Evolutionary conservation across 2,797 vertebrate genomes (phyloP).

Genomic region (Sciurus carolinensis): DNA sequence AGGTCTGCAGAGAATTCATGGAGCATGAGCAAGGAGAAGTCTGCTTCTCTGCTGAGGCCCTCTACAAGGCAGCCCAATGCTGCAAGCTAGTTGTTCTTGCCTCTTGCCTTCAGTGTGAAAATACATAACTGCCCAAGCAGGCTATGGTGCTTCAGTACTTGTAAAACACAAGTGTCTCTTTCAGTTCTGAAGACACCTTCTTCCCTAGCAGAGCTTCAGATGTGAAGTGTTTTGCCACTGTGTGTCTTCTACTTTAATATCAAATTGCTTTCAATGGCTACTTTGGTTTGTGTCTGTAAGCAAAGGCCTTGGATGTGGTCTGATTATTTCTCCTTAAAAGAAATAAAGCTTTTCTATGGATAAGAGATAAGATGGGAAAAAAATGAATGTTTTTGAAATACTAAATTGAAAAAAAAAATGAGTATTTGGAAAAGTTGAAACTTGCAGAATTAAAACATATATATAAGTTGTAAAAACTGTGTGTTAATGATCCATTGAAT

Average conservation of each 20-base stretch:
- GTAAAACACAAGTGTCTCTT: conserved; percentile 85
- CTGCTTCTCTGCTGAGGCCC: conserved; percentile 96
- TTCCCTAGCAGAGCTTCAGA: conserved; percentile 75
- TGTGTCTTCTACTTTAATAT: conserved; percentile 80
- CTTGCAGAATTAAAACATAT: too few species aligned
- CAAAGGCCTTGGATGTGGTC: conserved; percentile 87
- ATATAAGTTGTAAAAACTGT: too few species aligned
- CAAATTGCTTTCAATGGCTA: conserved; percentile 85
- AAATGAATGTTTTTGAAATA: too few species aligned
- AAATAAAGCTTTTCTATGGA: conserved; percentile 88
- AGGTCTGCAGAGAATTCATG: conserved; percentile 95
- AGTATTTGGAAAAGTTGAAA: too few species aligned
- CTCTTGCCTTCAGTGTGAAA: conserved; percentile 63
- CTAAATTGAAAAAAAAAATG: too few species aligned
- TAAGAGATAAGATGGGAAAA: background rate
- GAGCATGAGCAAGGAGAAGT: conserved; percentile 96
- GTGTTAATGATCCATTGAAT: too few species aligned
- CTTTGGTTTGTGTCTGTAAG: conserved; percentile 87
- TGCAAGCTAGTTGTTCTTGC: background rate
- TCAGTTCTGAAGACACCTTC: conserved; percentile 63
- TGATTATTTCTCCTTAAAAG: conserved; percentile 84
- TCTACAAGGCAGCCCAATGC: conserved; percentile 92
- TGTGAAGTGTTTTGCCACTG: conserved; percentile 71
- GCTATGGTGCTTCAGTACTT: conserved; percentile 86
- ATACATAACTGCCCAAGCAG: conserved; percentile 75